A percentile compares a stretch with the other conserved stretches of the same genome.
phyloP scores from a whole-genome alignment of 23 tunicate species.

The Trididemnum clinides region DNA sequence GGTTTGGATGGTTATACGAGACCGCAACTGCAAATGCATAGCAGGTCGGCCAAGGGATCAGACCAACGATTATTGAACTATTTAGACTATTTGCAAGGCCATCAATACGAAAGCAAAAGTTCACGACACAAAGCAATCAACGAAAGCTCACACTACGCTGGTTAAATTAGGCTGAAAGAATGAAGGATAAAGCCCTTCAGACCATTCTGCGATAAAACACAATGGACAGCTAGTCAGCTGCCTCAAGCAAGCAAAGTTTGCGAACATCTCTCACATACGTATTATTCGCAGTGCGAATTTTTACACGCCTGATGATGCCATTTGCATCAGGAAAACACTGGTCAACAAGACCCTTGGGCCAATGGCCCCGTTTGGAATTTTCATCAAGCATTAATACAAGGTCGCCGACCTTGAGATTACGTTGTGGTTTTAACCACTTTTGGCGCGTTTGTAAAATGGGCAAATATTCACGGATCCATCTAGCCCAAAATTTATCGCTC shows the following conservation, averaged over 20 bases:
- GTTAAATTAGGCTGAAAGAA: too few species aligned
- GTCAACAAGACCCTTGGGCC: slow-evolving; percentile 40
- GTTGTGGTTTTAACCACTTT: slow-evolving; percentile 22
- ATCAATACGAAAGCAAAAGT: too few species aligned
- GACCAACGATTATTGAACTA: too few species aligned
- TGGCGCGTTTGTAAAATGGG: slow-evolving; percentile 28
- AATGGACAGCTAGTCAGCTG: too few species aligned
- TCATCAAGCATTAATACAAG: slow-evolving; percentile 31
- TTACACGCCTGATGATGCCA: slow-evolving; percentile 14
- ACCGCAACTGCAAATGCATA: too few species aligned
- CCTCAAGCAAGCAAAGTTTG: slow-evolving; percentile 3
- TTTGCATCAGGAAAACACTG: background rate
- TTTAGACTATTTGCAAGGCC: too few species aligned
- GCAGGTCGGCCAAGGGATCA: too few species aligned
- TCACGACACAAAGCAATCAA: too few species aligned
- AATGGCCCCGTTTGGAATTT: slow-evolving; percentile 1
- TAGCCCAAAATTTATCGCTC: slow-evolving; percentile 1
- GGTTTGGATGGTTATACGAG: too few species aligned
- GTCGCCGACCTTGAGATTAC: slow-evolving; percentile 24
- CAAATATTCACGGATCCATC: slow-evolving; percentile 14
- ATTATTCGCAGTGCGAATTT: background rate
- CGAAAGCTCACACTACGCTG: too few species aligned
- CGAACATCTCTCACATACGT: slow-evolving; percentile 11
- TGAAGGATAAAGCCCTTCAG: too few species aligned
- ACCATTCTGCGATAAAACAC: too few species aligned